phyloP scores from a whole-genome alignment of 2,888 invertebrate species.

The Rotaria magnacalcarata region DNA sequence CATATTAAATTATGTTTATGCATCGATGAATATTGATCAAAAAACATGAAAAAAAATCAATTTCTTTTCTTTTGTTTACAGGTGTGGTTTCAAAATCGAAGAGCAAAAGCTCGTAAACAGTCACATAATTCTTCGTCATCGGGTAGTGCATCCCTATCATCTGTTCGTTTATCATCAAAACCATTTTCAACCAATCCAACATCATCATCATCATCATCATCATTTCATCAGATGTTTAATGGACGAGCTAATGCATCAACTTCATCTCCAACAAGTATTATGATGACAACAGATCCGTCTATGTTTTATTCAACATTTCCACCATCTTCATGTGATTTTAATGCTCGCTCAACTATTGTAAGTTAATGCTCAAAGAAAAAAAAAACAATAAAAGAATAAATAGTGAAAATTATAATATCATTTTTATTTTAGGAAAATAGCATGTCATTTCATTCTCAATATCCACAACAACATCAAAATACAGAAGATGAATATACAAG shows the following conservation, averaged over 20 bases:
- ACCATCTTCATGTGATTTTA: slow-evolving; percentile 12
- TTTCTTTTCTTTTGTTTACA: slow-evolving; percentile 57
- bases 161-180: background rate
- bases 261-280: background rate
- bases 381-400: background rate
- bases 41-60: no score
- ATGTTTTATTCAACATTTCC: slow-evolving; percentile 14
- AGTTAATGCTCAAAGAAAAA: background rate
- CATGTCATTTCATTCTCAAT: slow-evolving; percentile 3
- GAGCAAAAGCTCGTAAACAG: slow-evolving; percentile 95
- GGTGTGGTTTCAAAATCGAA: slow-evolving; percentile 98
- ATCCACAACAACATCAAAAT: background rate
- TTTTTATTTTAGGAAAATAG: background rate
- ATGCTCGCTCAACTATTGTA: slow-evolving; percentile 11
- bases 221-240: background rate
- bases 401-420: no score
- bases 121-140: slow-evolving; percentile 6
- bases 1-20: background rate
- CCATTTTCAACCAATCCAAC: background rate
- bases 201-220: slow-evolving; percentile 29
- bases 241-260: slow-evolving; percentile 6
- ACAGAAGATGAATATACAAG: slow-evolving; percentile 13
- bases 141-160: background rate
- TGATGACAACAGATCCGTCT: background rate
- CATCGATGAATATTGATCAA: background rate